Conservation (phyloP, 2,113 vertebrate genomes). For the Cinclus cinclus region DNA sequence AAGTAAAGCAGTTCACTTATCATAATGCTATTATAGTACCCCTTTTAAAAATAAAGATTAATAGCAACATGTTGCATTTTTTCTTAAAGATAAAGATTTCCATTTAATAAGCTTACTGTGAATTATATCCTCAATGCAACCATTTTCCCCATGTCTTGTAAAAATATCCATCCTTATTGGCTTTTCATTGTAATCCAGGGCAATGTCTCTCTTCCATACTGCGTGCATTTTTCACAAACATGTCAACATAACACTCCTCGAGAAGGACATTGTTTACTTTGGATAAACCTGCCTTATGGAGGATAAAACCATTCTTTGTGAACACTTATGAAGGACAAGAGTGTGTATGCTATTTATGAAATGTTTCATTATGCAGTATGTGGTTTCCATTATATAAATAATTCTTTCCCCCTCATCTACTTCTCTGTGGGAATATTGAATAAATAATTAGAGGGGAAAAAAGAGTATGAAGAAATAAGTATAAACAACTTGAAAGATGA, state of each 20-base stretch:
- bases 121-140: constrained; percentile 10
- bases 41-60: constrained; percentile 20
- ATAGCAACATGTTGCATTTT: not conserved
- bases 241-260: constrained; percentile 34
- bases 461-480: constrained; percentile 44
- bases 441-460: constrained; percentile 41
- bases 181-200: not conserved
- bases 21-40: not conserved
- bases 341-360: constrained; percentile 47
- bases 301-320: constrained; percentile 53
- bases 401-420: constrained; percentile 33
- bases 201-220: not conserved
- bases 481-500: constrained; percentile 61
- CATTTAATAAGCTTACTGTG: constrained; percentile 3
- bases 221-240: constrained; percentile 36
- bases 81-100: not conserved
- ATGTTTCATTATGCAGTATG: constrained; percentile 35
- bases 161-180: constrained; percentile 9
- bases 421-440: constrained; percentile 47
- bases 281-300: constrained; percentile 28
- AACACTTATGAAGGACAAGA: constrained; percentile 46
- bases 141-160: not conserved
- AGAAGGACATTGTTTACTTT: constrained; percentile 50
- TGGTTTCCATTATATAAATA: constrained; percentile 55
- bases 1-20: constrained; percentile 20